Evolutionary conservation across 1,140 invertebrate genomes (phyloP).

Genomic region (Tribolium madens): DNA sequence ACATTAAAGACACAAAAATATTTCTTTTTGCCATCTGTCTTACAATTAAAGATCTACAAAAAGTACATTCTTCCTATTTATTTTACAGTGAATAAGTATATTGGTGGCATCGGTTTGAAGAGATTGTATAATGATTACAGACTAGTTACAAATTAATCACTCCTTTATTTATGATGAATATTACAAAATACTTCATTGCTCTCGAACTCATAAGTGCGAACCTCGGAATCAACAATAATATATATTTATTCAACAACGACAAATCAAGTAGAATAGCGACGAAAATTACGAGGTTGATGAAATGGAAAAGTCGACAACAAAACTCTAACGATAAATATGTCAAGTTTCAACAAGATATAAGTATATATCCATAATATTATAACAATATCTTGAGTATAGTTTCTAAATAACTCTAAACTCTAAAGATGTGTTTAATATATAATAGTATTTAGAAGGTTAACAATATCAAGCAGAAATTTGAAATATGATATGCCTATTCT

Average conservation of each 20-base stretch:
- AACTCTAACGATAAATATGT: slow-evolving; percentile 16
- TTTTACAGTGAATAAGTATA: slow-evolving; percentile 45
- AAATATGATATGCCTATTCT: slow-evolving; percentile 56
- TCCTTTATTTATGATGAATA: slow-evolving; percentile 42
- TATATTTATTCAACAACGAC: slow-evolving; percentile 18
- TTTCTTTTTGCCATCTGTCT: slow-evolving; percentile 29
- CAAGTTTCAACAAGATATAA: slow-evolving; percentile 53
- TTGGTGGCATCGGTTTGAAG: slow-evolving; percentile 41
- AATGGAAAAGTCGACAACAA: slow-evolving; percentile 13
- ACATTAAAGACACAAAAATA: slow-evolving; percentile 30
- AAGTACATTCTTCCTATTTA: slow-evolving; percentile 45
- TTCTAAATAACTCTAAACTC: slow-evolving; percentile 51
- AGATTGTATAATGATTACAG: slow-evolving; percentile 33
- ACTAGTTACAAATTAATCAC: slow-evolving; percentile 44
- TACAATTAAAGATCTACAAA: slow-evolving; percentile 50
- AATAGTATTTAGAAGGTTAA: slow-evolving; percentile 53
- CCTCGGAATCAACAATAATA: slow-evolving; percentile 19
- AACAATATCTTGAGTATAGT: slow-evolving; percentile 54
- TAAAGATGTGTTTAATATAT: slow-evolving; percentile 53
- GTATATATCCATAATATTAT: slow-evolving; percentile 54
- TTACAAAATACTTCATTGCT: slow-evolving; percentile 32
- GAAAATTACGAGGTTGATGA: slow-evolving; percentile 3
- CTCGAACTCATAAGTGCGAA: slow-evolving; percentile 29
- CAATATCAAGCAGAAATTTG: slow-evolving; percentile 56
- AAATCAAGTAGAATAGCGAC: neutral